These are phyloP conservation scores for Leptobrachium ailaonicum DNA, from an alignment of 2,113 vertebrate genomes.

Conservation along the genomic window DNA sequence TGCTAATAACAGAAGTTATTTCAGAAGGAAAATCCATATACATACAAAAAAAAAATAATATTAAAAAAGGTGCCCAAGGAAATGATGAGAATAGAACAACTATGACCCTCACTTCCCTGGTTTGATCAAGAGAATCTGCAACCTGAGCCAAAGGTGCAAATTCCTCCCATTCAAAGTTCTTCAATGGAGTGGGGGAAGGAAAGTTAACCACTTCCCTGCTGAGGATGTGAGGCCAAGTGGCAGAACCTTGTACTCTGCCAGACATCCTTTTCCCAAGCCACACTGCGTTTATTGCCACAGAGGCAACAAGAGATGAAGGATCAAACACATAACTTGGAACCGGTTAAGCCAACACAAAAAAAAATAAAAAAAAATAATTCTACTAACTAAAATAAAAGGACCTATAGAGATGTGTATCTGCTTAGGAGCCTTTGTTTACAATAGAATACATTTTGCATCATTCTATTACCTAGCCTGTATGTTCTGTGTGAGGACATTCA, in stretches of 20 bases:
- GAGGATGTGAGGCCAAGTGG: neutral
- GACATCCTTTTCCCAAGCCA: conserved; percentile 3
- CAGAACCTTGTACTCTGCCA: neutral
- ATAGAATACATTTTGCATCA: too few relatives aligned
- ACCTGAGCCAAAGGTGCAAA: conserved; percentile 69
- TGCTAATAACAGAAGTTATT: conserved; percentile 21
- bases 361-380: too few relatives aligned
- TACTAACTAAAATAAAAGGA: too few relatives aligned
- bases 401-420: too few relatives aligned
- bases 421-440: too few relatives aligned
- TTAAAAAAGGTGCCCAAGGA: conserved; percentile 59
- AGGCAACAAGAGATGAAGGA: neutral
- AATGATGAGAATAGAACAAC: conserved; percentile 68
- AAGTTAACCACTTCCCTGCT: conserved; percentile 35
- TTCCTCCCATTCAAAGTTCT: conserved; percentile 68
- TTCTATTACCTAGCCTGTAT: too few relatives aligned
- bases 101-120: conserved; percentile 62
- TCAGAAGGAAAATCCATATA: neutral
- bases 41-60: neutral
- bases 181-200: conserved; percentile 59
- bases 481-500: too few relatives aligned
- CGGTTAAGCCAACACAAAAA: too few relatives aligned
- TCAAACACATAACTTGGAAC: too few relatives aligned
- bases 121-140: conserved; percentile 69
- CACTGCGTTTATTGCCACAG: neutral